Base-by-base conservation (phyloP, 2,113 vertebrate species). In the Apistogramma diplotaenia region DNA sequence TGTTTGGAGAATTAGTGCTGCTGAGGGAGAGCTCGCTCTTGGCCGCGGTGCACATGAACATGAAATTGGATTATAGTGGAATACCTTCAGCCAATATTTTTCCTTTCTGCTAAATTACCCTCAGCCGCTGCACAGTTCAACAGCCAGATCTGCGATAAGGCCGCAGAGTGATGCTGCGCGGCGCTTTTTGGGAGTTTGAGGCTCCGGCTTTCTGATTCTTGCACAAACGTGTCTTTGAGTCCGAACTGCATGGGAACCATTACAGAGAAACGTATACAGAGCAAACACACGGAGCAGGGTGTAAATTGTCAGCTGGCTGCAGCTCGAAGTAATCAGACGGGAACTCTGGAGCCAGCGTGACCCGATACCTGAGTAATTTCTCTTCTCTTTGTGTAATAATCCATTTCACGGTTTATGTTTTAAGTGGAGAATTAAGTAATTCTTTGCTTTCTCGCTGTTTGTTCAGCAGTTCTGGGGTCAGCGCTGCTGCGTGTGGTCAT, bases 231-330 rank as follows among this genome's bases (percentile, higher is more conserved):
- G 37, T 89, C 86, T 88, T 90, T 90, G 86, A 91, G 80, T 81
- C 78, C 74, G 9, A 75, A 16, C 55, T 86, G 83, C 83, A 90
- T 91, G 91, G 91, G 89, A 93, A 91, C 88, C 90, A 91, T 92
- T 88, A 87, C 73, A 40, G 86, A 84, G 89, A 90, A 89, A 53
- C 73, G 16, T 76, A 89, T 78, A 89, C 89, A 78, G 86, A 88
- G 88, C 88, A 59, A 92, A 91, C 49, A 91, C 33, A 82, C 73
- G 59, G 57, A 88, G 86, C 56, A 12, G 25, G 23, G 57, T 76
- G 88, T 88, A 76, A 87, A 86, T 86, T 76, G 83, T 83, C 86
- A 53, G 85, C 73, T 73, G 76, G 84, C 78, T 59, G 74, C 81
- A 74, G 85, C 84, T 74, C 79, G 55, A 8, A 76, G 89, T 83